phyloP scores from a whole-genome alignment of 2,113 vertebrate species.

The Pterocles burchelli region DNA sequence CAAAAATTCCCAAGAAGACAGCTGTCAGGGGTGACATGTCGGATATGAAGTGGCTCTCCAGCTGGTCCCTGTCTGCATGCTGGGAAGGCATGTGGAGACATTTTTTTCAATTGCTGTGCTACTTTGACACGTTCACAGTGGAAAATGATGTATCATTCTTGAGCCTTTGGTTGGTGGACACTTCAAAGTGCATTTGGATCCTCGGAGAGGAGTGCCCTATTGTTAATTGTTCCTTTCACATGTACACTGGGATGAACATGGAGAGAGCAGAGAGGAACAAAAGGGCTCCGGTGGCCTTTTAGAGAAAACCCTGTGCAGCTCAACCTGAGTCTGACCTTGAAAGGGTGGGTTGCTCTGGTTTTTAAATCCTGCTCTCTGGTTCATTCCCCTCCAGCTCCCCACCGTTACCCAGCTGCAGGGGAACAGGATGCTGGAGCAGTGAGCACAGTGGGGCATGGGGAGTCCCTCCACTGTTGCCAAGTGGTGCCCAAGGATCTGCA shows the following conservation, averaged over 20 bases:
- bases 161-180: slow-evolving; percentile 74
- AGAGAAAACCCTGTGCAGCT: slow-evolving; percentile 66
- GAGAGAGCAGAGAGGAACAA: slow-evolving; percentile 81
- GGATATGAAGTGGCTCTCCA: slow-evolving; percentile 71
- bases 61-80: slow-evolving; percentile 76
- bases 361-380: slow-evolving; percentile 17
- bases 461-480: not conserved
- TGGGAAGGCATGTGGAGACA: slow-evolving; percentile 74
- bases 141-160: slow-evolving; percentile 80
- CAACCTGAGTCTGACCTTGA: slow-evolving; percentile 79
- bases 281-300: slow-evolving; percentile 76
- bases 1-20: slow-evolving; percentile 58
- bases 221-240: slow-evolving; percentile 90
- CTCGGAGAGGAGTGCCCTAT: slow-evolving; percentile 79
- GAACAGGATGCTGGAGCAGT: not conserved
- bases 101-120: slow-evolving; percentile 73
- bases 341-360: slow-evolving; percentile 59
- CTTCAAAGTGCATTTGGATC: slow-evolving; percentile 85
- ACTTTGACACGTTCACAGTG: slow-evolving; percentile 73
- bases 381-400: not conserved
- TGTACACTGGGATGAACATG: slow-evolving; percentile 84
- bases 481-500: not conserved
- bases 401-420: slow-evolving; percentile 43
- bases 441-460: not conserved
- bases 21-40: slow-evolving; percentile 62